A percentile compares a stretch with the other conserved stretches of the same genome.
Evolutionary conservation across 2,797 vertebrate species (phyloP).

Genomic region (Neostethus bicornis): DNA sequence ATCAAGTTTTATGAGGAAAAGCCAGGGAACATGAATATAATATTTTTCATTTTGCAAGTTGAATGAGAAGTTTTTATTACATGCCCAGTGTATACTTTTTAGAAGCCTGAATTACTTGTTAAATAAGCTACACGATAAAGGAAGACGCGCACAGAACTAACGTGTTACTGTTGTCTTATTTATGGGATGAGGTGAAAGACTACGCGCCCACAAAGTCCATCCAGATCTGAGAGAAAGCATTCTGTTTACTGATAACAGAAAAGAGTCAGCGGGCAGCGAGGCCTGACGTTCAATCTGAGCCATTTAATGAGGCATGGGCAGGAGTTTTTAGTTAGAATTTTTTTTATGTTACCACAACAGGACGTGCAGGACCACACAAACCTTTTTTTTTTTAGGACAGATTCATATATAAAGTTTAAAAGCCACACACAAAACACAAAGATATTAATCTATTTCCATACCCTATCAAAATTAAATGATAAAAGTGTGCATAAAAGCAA

Average conservation of each 20-base stretch:
- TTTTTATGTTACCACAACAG: conserved; percentile 63
- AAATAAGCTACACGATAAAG: conserved; percentile 10
- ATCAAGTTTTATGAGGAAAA: conserved; percentile 59
- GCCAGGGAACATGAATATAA: conserved; percentile 55
- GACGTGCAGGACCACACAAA: conserved; percentile 53
- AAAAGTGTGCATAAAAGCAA: conserved; percentile 28
- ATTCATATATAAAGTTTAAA: background rate
- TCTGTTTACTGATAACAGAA: conserved; percentile 42
- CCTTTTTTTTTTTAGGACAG: conserved; percentile 5
- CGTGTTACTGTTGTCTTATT: conserved; percentile 4
- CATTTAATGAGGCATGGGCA: conserved; percentile 56
- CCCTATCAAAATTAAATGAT: background rate
- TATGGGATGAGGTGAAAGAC: background rate
- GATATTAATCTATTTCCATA: too few species aligned
- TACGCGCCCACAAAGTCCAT: conserved; percentile 2
- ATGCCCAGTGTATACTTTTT: conserved; percentile 60
- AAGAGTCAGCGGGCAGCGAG: conserved; percentile 35
- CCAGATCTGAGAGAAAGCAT: conserved; percentile 32
- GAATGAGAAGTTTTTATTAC: conserved; percentile 72
- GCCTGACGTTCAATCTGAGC: conserved; percentile 42
- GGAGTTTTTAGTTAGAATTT: conserved; percentile 31
- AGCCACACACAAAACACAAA: conserved; percentile 4
- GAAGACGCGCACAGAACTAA: background rate
- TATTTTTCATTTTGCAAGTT: conserved; percentile 61
- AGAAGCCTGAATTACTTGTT: conserved; percentile 19